phyloP scores from a whole-genome alignment of 2,888 invertebrate genomes.

The Mamestra brassicae region DNA sequence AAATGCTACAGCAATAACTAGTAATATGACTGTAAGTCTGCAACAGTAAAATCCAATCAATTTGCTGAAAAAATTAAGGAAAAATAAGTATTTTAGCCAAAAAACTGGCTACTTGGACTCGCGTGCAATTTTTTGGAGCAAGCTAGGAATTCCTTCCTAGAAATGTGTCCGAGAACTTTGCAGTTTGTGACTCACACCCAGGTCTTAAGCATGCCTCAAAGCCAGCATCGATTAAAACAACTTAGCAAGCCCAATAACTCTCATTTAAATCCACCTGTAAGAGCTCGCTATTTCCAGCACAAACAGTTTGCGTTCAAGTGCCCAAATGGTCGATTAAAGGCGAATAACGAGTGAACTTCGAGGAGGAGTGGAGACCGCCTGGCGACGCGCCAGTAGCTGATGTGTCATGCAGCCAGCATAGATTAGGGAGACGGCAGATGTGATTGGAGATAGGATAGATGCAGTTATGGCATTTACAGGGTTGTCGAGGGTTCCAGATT shows the following conservation, averaged over 20 bases:
- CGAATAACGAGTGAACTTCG: conserved; percentile 47
- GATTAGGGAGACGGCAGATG: conserved; percentile 40
- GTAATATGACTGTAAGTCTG: too few relatives aligned
- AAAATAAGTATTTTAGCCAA: too few relatives aligned
- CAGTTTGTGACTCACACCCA: neutral
- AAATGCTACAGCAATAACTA: too few relatives aligned
- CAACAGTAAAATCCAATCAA: too few relatives aligned
- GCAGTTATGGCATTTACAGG: neutral
- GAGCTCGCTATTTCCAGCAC: conserved; percentile 42
- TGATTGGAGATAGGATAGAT: conserved; percentile 12
- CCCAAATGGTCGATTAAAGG: conserved; percentile 50
- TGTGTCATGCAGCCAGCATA: conserved; percentile 61
- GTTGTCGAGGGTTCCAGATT: too few relatives aligned
- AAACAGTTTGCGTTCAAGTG: conserved; percentile 47
- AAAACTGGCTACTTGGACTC: too few relatives aligned
- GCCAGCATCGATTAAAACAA: neutral
- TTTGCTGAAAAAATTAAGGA: too few relatives aligned
- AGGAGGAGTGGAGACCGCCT: conserved; percentile 60
- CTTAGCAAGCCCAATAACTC: conserved; percentile 32
- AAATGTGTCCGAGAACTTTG: neutral
- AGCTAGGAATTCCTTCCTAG: neutral
- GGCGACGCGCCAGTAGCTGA: conserved; percentile 62
- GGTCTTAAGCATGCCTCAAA: neutral
- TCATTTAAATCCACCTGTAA: conserved; percentile 19
- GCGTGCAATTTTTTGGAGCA: too few relatives aligned